These are phyloP conservation scores for Aleadryas rufinucha DNA, from an alignment of 2,113 vertebrate genomes.

Conservation along the genomic window DNA sequence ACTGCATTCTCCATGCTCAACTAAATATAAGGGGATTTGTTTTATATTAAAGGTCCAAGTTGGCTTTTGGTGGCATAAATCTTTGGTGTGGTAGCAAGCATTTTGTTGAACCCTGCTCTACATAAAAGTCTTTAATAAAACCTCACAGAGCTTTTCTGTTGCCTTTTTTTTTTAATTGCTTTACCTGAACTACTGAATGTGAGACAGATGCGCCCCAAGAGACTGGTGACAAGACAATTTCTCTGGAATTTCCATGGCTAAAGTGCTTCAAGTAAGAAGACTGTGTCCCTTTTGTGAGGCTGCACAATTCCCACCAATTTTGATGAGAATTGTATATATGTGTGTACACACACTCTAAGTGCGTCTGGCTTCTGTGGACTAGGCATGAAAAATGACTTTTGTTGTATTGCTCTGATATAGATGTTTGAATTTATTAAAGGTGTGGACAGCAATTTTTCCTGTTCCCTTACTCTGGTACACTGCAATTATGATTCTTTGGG, in stretches of 20 bases:
- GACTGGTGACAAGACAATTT: background rate
- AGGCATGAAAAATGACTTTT: background rate
- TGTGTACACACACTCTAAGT: background rate
- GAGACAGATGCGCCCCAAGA: background rate
- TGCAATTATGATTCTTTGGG: background rate
- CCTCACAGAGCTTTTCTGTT: background rate
- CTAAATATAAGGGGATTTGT: background rate
- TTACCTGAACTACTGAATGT: background rate
- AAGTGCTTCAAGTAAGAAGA: background rate
- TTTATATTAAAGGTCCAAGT: background rate
- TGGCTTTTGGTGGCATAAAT: conserved; percentile 14
- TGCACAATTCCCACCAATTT: background rate
- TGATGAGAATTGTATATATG: background rate
- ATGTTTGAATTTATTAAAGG: background rate
- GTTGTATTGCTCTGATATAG: background rate
- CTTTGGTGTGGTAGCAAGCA: background rate
- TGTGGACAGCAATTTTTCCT: background rate
- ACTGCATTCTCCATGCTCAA: background rate
- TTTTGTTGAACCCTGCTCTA: background rate
- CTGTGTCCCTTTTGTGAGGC: background rate
- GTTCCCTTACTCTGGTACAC: background rate
- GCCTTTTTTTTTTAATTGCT: background rate
- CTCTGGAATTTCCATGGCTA: background rate
- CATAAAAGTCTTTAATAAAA: background rate
- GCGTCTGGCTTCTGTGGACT: background rate